Evolutionary conservation across 2,888 invertebrate genomes (phyloP), one percentile per base, ranked within the genome.

Genomic region (Drosophila merina): DNA sequence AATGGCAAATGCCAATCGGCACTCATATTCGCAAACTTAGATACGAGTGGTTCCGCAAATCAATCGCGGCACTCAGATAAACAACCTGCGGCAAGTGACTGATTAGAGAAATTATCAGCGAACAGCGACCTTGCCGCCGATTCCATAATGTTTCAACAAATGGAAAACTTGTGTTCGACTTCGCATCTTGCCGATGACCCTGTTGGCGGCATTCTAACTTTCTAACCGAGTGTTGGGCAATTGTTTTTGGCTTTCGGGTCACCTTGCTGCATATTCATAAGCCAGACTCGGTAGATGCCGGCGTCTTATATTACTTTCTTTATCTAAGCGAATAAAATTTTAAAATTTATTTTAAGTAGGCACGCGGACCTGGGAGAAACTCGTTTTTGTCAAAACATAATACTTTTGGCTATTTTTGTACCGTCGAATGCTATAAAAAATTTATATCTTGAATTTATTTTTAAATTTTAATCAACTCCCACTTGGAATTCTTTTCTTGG

Each of bases 21-120:
- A 56, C 60, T 62, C 60, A 62, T 62, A 59, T 62, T 59, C 40
- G 48, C 59, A 14, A 36, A 4, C 56, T 14, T 10, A 10, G 47
- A 58, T 54, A 59, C 44, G 59, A 59, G 66, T 66, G 63, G 85
- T 82, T 82, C 87, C 82, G 82, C 85, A 66, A 80, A 69, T 36
- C 64, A 72, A 69, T 69, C 72, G 64, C 58, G 26, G 48, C 44
- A 1, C 10, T 44, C 10, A 44, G 71, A 77, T 75, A 75, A 68
- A 72, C 75, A 79, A 70, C 70, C 36, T 36, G 25, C 25, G 30
- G 10, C 48, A 14, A 45, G 59, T 77, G 75, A 71, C 76, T 84
- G 82, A 82, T 82, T 86, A 78, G 72, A 80, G 57, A 72, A 78
- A 63, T 74, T 84, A 86, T 82, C 87, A 78, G 74, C 31, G 59